Percentiles rank a stretch among this genome's conserved stretches.
These are phyloP conservation scores for Amphiprion ocellaris DNA, from an alignment of 2,113 vertebrate genomes.

Conservation along the genomic window DNA sequence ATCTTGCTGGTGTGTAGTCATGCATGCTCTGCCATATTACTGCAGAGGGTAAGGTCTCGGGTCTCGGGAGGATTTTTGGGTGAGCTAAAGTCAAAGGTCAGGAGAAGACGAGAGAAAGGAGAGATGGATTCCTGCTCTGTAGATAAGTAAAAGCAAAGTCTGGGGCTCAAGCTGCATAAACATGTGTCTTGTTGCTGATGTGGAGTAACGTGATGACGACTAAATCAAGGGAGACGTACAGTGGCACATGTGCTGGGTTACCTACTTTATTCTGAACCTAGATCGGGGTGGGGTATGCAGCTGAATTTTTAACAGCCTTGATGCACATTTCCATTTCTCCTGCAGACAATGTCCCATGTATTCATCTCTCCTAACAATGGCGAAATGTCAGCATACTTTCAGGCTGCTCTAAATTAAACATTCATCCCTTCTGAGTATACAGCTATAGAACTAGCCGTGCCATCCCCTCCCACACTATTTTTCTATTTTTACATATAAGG, in stretches of 20 bases:
- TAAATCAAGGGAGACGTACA: slow-evolving; percentile 39
- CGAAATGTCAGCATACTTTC: slow-evolving; percentile 81
- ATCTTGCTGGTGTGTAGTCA: slow-evolving; percentile 9
- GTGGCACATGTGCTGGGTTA: slow-evolving; percentile 11
- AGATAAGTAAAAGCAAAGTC: slow-evolving; percentile 11
- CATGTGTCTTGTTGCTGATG: not conserved
- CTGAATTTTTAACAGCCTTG: slow-evolving; percentile 79
- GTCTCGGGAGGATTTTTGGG: slow-evolving; percentile 3
- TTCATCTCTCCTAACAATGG: slow-evolving; percentile 80
- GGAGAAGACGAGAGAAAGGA: not conserved
- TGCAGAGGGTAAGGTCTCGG: not conserved
- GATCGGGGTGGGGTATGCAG: slow-evolving; percentile 43
- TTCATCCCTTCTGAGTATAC: slow-evolving; percentile 73
- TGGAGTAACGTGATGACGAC: slow-evolving; percentile 23
- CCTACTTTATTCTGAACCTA: slow-evolving; percentile 53
- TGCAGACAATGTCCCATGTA: slow-evolving; percentile 77
- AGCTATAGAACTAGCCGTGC: slow-evolving; percentile 57
- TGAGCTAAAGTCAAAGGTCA: slow-evolving; percentile 24
- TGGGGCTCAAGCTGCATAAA: slow-evolving; percentile 12
- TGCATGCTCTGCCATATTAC: not conserved
- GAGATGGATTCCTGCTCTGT: not conserved
- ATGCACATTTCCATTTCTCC: slow-evolving; percentile 77
- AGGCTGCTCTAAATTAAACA: slow-evolving; percentile 83
- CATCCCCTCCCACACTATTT: slow-evolving; percentile 54
- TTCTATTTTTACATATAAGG: slow-evolving; percentile 51